phyloP scores from a whole-genome alignment of 2,888 invertebrate species.

The Machimus rusticus region DNA sequence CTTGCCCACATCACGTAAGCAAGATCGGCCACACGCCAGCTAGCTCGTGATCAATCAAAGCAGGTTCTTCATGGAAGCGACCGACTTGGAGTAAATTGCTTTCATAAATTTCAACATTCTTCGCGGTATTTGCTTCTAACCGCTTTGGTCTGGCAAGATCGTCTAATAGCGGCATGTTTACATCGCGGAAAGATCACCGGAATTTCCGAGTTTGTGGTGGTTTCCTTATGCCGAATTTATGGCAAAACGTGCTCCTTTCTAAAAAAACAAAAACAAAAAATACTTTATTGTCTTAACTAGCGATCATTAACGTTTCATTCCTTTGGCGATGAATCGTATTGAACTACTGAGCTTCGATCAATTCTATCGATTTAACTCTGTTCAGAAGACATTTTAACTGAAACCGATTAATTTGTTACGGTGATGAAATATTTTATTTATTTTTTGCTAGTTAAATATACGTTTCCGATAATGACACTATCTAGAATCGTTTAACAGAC shows the following conservation, averaged over 20 bases:
- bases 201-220: background rate
- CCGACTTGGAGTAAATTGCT: background rate
- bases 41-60: background rate
- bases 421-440: background rate
- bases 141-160: background rate
- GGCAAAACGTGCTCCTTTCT: background rate
- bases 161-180: background rate
- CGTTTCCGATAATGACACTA: no score
- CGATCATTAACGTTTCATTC: background rate
- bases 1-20: background rate
- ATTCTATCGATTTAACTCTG: background rate
- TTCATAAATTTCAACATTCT: background rate
- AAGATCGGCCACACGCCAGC: background rate
- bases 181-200: background rate
- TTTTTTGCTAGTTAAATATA: no score
- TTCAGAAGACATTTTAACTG: background rate
- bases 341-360: background rate
- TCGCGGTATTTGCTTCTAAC: background rate
- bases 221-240: background rate
- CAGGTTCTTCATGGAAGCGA: background rate
- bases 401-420: background rate
- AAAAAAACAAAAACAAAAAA: background rate
- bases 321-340: background rate
- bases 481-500: no score
- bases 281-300: background rate